These are phyloP conservation scores for Oophaga sylvatica DNA, from an alignment of 2,797 vertebrate genomes.

Conservation along the genomic window DNA sequence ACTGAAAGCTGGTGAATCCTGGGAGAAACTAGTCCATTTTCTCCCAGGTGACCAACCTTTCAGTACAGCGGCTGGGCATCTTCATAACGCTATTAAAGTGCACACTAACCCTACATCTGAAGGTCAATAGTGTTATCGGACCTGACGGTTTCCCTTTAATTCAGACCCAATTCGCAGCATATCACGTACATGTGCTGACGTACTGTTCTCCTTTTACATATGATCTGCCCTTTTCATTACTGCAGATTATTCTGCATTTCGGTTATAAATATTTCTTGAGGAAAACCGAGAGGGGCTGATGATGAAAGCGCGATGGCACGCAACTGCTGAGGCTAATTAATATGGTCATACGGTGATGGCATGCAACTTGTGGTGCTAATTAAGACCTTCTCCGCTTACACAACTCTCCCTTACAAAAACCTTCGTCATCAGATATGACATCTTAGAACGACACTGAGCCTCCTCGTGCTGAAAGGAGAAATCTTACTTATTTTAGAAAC, in stretches of 20 bases:
- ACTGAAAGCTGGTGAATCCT: no score
- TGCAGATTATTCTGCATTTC: background rate
- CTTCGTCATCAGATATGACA: background rate
- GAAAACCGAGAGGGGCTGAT: background rate
- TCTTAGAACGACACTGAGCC: slow-evolving; percentile 7
- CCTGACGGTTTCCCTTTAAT: no score
- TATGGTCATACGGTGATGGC: background rate
- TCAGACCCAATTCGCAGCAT: no score
- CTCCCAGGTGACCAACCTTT: no score
- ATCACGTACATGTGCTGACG: background rate
- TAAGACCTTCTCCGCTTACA: slow-evolving; percentile 34
- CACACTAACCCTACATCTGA: no score
- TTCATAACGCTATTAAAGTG: no score
- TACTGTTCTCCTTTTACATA: background rate
- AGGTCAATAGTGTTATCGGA: no score
- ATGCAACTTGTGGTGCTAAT: background rate
- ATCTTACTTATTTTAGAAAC: background rate
- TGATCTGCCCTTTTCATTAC: background rate
- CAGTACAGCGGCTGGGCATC: no score
- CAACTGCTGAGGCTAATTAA: slow-evolving; percentile 2
- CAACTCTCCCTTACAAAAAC: background rate
- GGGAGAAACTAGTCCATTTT: no score
- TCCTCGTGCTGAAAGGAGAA: background rate
- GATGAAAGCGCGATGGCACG: background rate
- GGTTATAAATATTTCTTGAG: no score